A percentile compares a stretch with the other conserved stretches of the same genome.
These are phyloP conservation scores for Coelinius sp. DNA, from an alignment of 2,888 invertebrate species.

Conservation along the genomic window DNA sequence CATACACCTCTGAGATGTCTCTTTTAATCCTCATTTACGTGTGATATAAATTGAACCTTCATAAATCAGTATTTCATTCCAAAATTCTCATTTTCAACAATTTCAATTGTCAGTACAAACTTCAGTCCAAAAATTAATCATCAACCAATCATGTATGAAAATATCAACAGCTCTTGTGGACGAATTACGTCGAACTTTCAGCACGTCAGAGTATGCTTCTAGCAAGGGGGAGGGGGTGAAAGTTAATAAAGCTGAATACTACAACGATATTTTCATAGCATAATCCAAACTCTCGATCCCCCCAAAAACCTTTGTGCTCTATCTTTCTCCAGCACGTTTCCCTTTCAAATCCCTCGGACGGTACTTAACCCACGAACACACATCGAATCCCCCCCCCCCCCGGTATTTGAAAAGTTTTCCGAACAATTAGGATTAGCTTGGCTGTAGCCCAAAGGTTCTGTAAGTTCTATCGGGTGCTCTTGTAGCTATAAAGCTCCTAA, in stretches of 20 bases:
- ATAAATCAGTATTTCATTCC: background rate
- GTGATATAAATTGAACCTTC: background rate
- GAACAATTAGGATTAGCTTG: conserved; percentile 60
- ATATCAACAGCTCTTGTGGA: background rate
- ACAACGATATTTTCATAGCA: background rate
- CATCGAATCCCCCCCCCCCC: conserved; percentile 43
- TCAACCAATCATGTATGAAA: too few relatives aligned
- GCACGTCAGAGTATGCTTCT: too few relatives aligned
- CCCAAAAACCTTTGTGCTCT: conserved; percentile 2
- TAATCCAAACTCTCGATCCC: conserved; percentile 13
- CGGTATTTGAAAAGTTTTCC: conserved; percentile 55
- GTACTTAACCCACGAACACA: conserved; percentile 53
- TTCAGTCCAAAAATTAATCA: too few relatives aligned
- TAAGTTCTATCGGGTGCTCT: conserved; percentile 47
- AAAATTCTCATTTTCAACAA: conserved; percentile 3
- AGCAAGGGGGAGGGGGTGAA: conserved; percentile 14
- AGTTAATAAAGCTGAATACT: conserved; percentile 31
- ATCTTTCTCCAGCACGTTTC: conserved; percentile 30
- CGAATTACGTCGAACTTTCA: conserved; percentile 25
- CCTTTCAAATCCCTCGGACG: conserved; percentile 48
- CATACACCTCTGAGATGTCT: background rate
- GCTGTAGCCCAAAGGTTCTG: conserved; percentile 49
- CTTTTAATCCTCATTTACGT: background rate
- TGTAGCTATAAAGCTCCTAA: conserved; percentile 34
- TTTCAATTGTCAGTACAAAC: too few relatives aligned